Conservation (phyloP, 2,113 vertebrate genomes). For the Rhinolophus sinicus region DNA sequence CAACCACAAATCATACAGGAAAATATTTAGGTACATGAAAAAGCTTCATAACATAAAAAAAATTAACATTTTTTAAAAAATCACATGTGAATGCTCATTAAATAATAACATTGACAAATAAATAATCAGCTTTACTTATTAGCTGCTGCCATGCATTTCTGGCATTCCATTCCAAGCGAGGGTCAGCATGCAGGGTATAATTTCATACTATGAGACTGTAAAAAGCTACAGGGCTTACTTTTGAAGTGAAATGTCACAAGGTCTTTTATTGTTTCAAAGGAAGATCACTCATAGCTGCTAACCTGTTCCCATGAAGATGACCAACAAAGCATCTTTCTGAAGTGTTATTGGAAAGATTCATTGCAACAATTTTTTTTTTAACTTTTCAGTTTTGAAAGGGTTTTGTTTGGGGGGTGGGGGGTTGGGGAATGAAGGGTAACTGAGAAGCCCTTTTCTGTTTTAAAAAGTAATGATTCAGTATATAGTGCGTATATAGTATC, state of each 20-base stretch:
- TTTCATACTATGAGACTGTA: slow-evolving; percentile 76
- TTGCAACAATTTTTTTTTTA: slow-evolving; percentile 58
- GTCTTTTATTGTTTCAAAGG: slow-evolving; percentile 66
- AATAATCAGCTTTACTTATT: slow-evolving; percentile 87
- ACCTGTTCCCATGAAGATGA: slow-evolving; percentile 77
- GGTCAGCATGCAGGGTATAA: slow-evolving; percentile 84
- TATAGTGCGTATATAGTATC: not conserved
- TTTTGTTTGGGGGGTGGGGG: not conserved
- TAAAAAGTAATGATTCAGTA: slow-evolving; percentile 34
- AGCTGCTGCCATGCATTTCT: slow-evolving; percentile 86
- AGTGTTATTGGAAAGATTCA: slow-evolving; percentile 68
- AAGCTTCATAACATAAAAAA: slow-evolving; percentile 83
- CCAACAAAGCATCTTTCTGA: slow-evolving; percentile 79
- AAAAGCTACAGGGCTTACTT: slow-evolving; percentile 77
- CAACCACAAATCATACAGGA: slow-evolving; percentile 86
- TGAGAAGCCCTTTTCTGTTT: slow-evolving; percentile 16
- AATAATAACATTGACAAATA: slow-evolving; percentile 91
- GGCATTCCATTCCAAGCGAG: slow-evolving; percentile 81
- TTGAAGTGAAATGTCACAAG: slow-evolving; percentile 73
- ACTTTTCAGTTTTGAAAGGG: not conserved
- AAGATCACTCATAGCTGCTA: slow-evolving; percentile 34
- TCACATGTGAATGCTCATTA: slow-evolving; percentile 87
- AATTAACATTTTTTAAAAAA: slow-evolving; percentile 82
- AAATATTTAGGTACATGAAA: slow-evolving; percentile 85
- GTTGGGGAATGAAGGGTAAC: not conserved